These are phyloP conservation scores for Percopsis transmontana DNA, from an alignment of 2,113 vertebrate species.

Conservation along the genomic window DNA sequence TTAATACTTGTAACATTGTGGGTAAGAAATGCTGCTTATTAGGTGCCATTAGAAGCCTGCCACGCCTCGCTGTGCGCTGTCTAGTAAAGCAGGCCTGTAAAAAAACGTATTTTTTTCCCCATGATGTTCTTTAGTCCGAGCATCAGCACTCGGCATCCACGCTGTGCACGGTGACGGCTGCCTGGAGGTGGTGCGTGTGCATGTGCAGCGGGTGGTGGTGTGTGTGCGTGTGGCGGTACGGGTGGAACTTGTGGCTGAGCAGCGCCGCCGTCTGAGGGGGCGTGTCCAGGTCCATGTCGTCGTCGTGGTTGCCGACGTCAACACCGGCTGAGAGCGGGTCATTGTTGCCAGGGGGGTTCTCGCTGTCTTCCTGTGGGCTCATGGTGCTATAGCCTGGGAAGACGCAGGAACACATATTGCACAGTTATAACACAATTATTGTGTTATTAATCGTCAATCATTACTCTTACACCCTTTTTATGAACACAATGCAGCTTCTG, in stretches of 20 bases:
- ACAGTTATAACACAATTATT: neutral
- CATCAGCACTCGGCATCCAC: conserved; percentile 94
- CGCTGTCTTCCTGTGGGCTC: conserved; percentile 98
- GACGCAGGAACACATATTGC: neutral
- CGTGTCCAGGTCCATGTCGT: conserved; percentile 93
- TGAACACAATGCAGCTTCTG: neutral
- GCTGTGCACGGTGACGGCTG: conserved; percentile 94
- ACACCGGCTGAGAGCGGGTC: conserved; percentile 92
- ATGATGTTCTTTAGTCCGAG: neutral
- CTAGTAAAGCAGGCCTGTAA: conserved; percentile 14
- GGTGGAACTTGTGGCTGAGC: conserved; percentile 94
- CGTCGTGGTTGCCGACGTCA: conserved; percentile 93
- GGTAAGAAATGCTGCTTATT: neutral
- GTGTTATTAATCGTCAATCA: neutral
- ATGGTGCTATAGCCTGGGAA: conserved; percentile 95
- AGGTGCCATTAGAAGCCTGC: neutral
- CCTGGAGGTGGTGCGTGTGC: conserved; percentile 92
- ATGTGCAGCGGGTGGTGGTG: conserved; percentile 86
- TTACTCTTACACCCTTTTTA: neutral
- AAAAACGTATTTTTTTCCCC: conserved; percentile 28
- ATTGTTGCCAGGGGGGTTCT: conserved; percentile 93
- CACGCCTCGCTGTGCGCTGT: conserved; percentile 10
- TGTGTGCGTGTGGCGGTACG: conserved; percentile 85
- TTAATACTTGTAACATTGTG: neutral
- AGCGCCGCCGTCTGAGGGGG: conserved; percentile 94